Evolutionary conservation across 2,797 vertebrate genomes (phyloP), one percentile per base, ranked within the genome.

Genomic region (Gila robusta): DNA sequence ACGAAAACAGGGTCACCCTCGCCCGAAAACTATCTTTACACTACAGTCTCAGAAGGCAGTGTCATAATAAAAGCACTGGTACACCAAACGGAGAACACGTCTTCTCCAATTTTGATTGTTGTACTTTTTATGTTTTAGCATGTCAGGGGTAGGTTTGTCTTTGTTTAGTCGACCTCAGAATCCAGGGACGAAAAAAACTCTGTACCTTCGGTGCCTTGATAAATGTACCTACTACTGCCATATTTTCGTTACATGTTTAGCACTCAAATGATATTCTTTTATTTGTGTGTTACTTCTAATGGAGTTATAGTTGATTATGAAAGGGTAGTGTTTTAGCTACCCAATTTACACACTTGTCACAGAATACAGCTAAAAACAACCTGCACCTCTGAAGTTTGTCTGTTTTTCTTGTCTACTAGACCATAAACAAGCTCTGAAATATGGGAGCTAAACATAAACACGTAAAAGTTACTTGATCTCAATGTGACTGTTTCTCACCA

Each of bases 291-390:
- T 97, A 95, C 97, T 97, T 96, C 95, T 95, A 90, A 90, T 93
- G 97, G 97, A 97, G 98, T 96, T 95, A 98, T 96, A 89, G 88
- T 93, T 90, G 89, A 96, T 96, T 91, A 52, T 80, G 49, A 69
- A 85, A 19, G 84, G 88, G 98, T 97, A 97, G 97, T 96, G 97
- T 99, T 99, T 98, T 99, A 99, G 96, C 97, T 98, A 97, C 98
- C 97, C 89, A 93, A 21, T 92, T 93, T 92, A 94, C 90, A 93
- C 92, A 94, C 93, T 89, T 95, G 94, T 95, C 95, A 94, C 91
- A 92, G 92, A 95, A 95, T 94, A 94, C 84, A 93, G 92, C 86
- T 92, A 89, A 89, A 87, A 91, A 54, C 84, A 92, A 82, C 90
- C 91, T 91, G 85, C 71, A 87, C 84, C 67, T 86, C 83, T 26